These are phyloP conservation scores for Caerostris darwini DNA, from an alignment of 1,140 invertebrate genomes.

Conservation along the genomic window DNA sequence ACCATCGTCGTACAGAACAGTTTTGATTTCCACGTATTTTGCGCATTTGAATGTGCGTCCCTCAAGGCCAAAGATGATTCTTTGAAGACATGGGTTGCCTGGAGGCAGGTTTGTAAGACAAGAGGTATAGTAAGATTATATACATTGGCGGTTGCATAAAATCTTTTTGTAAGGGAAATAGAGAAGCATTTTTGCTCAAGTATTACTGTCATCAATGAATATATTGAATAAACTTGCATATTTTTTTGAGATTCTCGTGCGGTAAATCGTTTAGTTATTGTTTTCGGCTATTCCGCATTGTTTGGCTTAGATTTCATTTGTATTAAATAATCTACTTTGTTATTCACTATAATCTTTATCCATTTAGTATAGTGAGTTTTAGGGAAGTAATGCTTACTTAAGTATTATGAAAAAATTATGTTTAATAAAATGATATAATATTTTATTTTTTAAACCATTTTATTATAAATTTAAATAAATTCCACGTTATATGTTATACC, in stretches of 20 bases:
- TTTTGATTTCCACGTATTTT: background rate
- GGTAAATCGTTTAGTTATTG: background rate
- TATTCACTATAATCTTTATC: too few species aligned
- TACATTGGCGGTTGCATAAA: background rate
- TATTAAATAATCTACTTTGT: too few species aligned
- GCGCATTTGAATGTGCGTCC: slow-evolving; percentile 1
- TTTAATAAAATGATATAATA: too few species aligned
- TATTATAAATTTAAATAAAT: too few species aligned
- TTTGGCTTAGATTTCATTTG: too few species aligned
- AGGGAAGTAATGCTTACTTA: too few species aligned
- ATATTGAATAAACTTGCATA: background rate
- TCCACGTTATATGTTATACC: too few species aligned
- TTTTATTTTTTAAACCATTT: too few species aligned
- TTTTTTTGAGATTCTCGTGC: background rate
- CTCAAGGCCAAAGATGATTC: background rate
- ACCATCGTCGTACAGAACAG: background rate
- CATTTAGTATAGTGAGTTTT: too few species aligned
- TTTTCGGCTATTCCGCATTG: background rate
- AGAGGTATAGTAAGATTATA: slow-evolving; percentile 3
- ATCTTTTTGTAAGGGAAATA: background rate
- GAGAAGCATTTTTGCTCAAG: background rate
- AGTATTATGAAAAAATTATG: too few species aligned
- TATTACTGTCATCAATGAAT: background rate
- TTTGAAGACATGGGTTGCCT: background rate
- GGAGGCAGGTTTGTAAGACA: background rate